phyloP scores from a whole-genome alignment of 2,797 vertebrate genomes.

The Enoplosus armatus region DNA sequence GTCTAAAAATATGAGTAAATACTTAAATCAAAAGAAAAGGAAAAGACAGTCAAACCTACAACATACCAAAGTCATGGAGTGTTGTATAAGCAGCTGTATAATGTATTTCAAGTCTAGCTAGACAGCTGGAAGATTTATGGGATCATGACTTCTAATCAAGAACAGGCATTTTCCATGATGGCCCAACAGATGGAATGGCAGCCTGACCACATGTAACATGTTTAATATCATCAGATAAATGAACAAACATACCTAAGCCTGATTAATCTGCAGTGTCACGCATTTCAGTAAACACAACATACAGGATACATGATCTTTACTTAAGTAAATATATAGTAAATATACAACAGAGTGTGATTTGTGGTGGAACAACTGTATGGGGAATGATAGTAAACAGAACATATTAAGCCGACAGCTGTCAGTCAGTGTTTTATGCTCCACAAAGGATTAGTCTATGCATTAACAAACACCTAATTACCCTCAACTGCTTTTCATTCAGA shows the following conservation, averaged over 20 bases:
- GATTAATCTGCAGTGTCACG: conserved; percentile 50
- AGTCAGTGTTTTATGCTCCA: conserved; percentile 64
- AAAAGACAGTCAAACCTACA: not conserved
- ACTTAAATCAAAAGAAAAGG: not conserved
- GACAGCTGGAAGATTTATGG: conserved; percentile 52
- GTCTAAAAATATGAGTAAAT: not conserved
- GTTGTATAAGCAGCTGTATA: conserved; percentile 28
- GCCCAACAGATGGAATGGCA: conserved; percentile 53
- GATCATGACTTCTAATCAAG: conserved; percentile 50
- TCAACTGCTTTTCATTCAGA: conserved; percentile 68
- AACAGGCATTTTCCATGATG: conserved; percentile 26
- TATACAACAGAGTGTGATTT: not conserved
- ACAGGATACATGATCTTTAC: conserved; percentile 12
- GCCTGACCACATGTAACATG: conserved; percentile 44
- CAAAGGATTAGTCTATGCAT: conserved; percentile 65
- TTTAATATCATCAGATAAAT: conserved; percentile 55
- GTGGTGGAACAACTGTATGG: conserved; percentile 14
- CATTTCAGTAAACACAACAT: conserved; percentile 45
- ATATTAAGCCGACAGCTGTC: conserved; percentile 73
- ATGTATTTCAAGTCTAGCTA: conserved; percentile 31
- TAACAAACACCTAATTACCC: conserved; percentile 72
- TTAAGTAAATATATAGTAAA: conserved; percentile 8
- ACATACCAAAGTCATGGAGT: not conserved
- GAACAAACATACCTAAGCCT: conserved; percentile 57
- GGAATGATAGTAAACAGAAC: conserved; percentile 23